Evolutionary conservation across 1,140 invertebrate species (phyloP).

Genomic region (Papilio polyxenes): DNA sequence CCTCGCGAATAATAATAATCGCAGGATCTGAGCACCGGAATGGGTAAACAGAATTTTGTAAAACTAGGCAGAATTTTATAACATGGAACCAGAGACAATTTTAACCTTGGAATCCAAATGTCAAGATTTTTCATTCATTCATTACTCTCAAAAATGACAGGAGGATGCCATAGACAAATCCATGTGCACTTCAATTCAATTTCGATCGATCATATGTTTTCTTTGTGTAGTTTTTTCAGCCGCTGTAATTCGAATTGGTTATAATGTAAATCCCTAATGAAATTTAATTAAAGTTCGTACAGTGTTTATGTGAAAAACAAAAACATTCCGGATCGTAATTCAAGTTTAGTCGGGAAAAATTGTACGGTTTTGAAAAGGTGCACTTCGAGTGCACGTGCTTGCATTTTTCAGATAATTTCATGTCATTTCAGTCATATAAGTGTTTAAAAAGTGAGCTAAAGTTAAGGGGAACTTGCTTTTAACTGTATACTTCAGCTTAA

Average conservation of each 20-base stretch:
- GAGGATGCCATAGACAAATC: slow-evolving; percentile 68
- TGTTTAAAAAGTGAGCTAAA: slow-evolving; percentile 12
- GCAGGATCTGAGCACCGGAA: not conserved
- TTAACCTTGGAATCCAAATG: not conserved
- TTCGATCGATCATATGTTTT: slow-evolving; percentile 81
- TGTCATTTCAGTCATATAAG: slow-evolving; percentile 59
- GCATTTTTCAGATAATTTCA: slow-evolving; percentile 70
- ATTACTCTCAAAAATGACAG: slow-evolving; percentile 58
- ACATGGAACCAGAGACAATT: slow-evolving; percentile 9
- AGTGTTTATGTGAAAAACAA: slow-evolving; percentile 41
- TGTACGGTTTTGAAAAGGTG: slow-evolving; percentile 64
- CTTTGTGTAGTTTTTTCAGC: slow-evolving; percentile 80
- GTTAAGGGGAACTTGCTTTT: slow-evolving; percentile 10
- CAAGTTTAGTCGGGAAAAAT: slow-evolving; percentile 42
- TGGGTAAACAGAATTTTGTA: not conserved
- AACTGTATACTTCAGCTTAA: slow-evolving; percentile 6
- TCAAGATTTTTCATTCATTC: slow-evolving; percentile 46
- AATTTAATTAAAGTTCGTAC: slow-evolving; percentile 39
- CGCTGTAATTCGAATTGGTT: slow-evolving; percentile 76
- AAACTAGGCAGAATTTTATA: not conserved
- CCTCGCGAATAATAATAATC: not conserved
- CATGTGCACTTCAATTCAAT: slow-evolving; percentile 79
- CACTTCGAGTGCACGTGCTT: slow-evolving; percentile 78
- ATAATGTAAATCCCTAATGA: slow-evolving; percentile 53
- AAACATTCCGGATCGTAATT: slow-evolving; percentile 26